Conservation (phyloP, 2,797 vertebrate species). For the Sebastes melanostomus region DNA sequence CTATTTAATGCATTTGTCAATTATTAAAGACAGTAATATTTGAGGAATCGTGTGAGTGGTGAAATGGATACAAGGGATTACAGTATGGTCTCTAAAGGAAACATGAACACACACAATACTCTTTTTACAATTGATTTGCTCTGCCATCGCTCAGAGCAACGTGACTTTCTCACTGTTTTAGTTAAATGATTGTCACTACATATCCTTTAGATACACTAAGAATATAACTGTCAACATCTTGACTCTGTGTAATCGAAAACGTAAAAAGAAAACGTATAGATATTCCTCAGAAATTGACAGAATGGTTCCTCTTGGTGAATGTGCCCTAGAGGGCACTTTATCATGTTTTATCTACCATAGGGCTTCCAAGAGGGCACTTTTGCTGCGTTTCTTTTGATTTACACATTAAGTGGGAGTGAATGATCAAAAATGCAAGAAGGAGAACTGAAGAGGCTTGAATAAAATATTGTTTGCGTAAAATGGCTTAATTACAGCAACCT, state of each 20-base stretch:
- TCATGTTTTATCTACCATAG: too few relatives aligned
- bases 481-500: not conserved
- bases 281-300: too few relatives aligned
- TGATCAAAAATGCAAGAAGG: not conserved
- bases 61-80: not conserved
- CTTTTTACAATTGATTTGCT: not conserved
- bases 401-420: not conserved
- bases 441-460: not conserved
- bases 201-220: not conserved
- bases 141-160: not conserved
- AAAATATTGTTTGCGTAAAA: not conserved
- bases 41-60: not conserved
- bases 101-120: not conserved
- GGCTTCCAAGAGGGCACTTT: too few relatives aligned
- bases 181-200: not conserved
- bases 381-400: too few relatives aligned
- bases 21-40: not conserved
- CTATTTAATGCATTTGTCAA: constrained; percentile 2
- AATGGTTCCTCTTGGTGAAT: too few relatives aligned
- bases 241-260: not conserved
- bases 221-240: not conserved
- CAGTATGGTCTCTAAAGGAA: not conserved
- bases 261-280: too few relatives aligned
- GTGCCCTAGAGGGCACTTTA: too few relatives aligned
- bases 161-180: not conserved